A percentile compares a stretch with the other conserved stretches of the same genome.
Evolutionary conservation across 1,140 invertebrate species (phyloP).

Genomic region (Lasioglossum baleicum): DNA sequence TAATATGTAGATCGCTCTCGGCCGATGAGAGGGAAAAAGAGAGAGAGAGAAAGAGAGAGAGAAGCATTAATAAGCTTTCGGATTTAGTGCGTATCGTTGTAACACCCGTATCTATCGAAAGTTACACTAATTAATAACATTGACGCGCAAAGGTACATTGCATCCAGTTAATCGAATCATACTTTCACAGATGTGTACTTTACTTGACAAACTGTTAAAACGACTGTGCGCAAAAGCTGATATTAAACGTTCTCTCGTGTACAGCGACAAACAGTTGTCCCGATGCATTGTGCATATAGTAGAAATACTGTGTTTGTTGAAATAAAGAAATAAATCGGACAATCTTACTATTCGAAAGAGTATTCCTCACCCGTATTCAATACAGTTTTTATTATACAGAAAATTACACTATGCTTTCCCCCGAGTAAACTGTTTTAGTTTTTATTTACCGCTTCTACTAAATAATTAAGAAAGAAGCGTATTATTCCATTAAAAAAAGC

Average conservation of each 20-base stretch:
- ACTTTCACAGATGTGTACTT: constrained; percentile 33
- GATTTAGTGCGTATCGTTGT: constrained; percentile 65
- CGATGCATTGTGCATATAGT: constrained; percentile 46
- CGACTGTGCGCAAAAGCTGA: constrained; percentile 14
- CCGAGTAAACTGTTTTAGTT: too few relatives aligned
- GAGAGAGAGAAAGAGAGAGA: neutral
- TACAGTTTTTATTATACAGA: neutral
- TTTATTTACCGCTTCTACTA: too few relatives aligned
- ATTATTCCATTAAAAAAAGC: too few relatives aligned
- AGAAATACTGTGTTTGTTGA: constrained; percentile 56
- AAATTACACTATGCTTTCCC: too few relatives aligned
- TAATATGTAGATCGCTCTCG: constrained; percentile 55
- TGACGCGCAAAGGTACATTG: constrained; percentile 50
- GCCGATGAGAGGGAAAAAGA: neutral
- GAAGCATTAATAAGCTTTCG: constrained; percentile 39
- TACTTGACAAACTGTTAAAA: constrained; percentile 23
- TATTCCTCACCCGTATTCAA: neutral
- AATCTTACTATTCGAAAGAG: constrained; percentile 17
- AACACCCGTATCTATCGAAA: constrained; percentile 59
- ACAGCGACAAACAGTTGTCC: constrained; percentile 41
- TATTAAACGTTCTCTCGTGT: constrained; percentile 26
- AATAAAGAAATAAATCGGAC: constrained; percentile 57
- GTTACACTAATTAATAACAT: constrained; percentile 54
- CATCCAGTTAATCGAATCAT: constrained; percentile 42
- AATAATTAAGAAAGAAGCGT: too few relatives aligned